These are phyloP conservation scores for Habroteleia sp. DNA, from an alignment of 2,888 invertebrate genomes.

Conservation along the genomic window DNA sequence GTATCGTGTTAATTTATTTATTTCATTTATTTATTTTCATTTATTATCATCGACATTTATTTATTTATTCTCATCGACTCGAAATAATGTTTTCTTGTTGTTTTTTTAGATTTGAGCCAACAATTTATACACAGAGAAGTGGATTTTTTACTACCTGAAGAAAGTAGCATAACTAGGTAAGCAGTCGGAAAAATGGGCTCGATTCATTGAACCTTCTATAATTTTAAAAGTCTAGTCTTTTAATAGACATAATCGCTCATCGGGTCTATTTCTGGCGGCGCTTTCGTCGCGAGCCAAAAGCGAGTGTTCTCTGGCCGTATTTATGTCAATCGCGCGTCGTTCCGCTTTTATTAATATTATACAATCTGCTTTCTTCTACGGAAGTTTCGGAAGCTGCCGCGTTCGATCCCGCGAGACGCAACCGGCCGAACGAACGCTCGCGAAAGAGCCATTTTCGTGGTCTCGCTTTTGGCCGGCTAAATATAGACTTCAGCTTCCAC, in stretches of 20 bases:
- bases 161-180: constrained; percentile 16
- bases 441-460: constrained; percentile 79
- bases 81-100: too few relatives aligned
- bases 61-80: too few relatives aligned
- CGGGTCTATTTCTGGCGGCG: constrained; percentile 34
- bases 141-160: too few relatives aligned
- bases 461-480: constrained; percentile 81
- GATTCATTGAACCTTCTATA: constrained; percentile 58
- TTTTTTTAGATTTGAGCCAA: too few relatives aligned
- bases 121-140: too few relatives aligned
- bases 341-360: constrained; percentile 52
- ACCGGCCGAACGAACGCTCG: constrained; percentile 7
- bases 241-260: constrained; percentile 57
- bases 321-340: constrained; percentile 42
- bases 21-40: too few relatives aligned
- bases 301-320: constrained; percentile 16
- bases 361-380: constrained; percentile 47
- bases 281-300: constrained; percentile 53
- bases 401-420: background rate
- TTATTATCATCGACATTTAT: too few relatives aligned
- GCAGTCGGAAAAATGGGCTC: constrained; percentile 32
- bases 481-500: constrained; percentile 77
- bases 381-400: constrained; percentile 29
- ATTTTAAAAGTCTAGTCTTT: constrained; percentile 53
- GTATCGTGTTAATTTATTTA: too few relatives aligned